phyloP scores from a whole-genome alignment of 2,797 vertebrate genomes.

The Cryptoprocta ferox region DNA sequence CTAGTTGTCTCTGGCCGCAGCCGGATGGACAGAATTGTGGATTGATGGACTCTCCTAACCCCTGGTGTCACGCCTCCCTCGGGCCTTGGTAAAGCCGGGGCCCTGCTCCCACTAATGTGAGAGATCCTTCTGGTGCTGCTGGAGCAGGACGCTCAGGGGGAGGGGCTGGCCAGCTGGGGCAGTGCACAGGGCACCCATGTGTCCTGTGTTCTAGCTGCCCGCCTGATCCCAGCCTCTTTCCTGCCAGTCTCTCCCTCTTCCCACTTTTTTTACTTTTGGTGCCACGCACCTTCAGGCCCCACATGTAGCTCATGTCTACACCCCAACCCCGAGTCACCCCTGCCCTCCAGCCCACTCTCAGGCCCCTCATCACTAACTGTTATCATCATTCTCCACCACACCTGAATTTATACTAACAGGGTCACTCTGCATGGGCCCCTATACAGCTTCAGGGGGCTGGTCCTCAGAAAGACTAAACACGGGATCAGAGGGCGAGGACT shows the following conservation, averaged over 20 bases:
- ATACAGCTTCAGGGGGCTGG: not conserved
- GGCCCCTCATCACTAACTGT: not conserved
- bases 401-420: not conserved
- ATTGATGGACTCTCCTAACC: rapidly evolving
- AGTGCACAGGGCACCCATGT: not conserved
- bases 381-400: not conserved
- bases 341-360: not conserved
- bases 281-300: not conserved
- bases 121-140: not conserved
- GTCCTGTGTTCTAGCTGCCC: no score
- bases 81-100: not conserved
- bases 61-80: not conserved
- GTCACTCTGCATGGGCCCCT: not conserved
- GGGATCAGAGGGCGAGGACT: not conserved
- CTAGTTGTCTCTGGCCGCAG: not conserved
- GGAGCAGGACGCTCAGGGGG: not conserved
- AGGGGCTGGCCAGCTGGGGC: not conserved
- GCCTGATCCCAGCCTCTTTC: not conserved
- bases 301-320: not conserved
- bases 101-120: rapidly evolving
- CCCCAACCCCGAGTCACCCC: not conserved
- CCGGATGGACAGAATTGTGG: not conserved
- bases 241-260: not conserved
- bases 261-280: not conserved
- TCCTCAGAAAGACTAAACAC: not conserved